Conservation (phyloP, 2,888 invertebrate genomes). For the Isotomurus palustris region DNA sequence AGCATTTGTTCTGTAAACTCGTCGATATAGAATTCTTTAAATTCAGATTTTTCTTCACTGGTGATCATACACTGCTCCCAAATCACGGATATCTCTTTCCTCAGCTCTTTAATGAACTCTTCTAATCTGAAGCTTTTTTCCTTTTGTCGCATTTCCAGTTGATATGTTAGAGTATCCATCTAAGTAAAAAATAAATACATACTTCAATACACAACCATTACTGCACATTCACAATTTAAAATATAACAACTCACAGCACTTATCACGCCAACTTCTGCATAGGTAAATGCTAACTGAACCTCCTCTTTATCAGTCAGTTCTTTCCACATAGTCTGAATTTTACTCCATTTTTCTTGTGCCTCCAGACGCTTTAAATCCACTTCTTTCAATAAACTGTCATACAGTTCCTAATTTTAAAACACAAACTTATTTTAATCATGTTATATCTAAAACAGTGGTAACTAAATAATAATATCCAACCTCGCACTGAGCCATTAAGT, state of each 20-base stretch:
- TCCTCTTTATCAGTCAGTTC: constrained; percentile 25
- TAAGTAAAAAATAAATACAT: constrained; percentile 6
- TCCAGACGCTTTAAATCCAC: constrained; percentile 11
- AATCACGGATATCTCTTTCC: constrained; percentile 25
- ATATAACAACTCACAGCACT: constrained; percentile 18
- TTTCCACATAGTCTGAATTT: constrained; percentile 11
- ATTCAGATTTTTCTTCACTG: constrained; percentile 26
- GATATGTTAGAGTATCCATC: constrained; percentile 19
- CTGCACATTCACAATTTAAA: too few species aligned
- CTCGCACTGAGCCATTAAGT: constrained; percentile 15
- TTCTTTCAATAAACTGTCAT: constrained; percentile 6
- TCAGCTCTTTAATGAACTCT: constrained; percentile 25
- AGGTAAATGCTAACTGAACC: constrained; percentile 20
- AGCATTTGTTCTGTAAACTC: constrained; percentile 30
- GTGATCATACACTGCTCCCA: constrained; percentile 33
- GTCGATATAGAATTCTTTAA: constrained; percentile 19
- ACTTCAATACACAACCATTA: too few species aligned
- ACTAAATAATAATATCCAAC: constrained; percentile 2
- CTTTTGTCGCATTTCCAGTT: constrained; percentile 10
- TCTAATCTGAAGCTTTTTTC: constrained; percentile 20
- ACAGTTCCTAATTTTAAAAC: constrained; percentile 12
- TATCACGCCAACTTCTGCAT: constrained; percentile 21
- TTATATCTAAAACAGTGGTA: neutral
- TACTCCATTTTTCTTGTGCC: constrained; percentile 11
- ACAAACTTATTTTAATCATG: constrained; percentile 2